Evolutionary conservation across 1,140 invertebrate species (phyloP), one percentile per base, ranked within the genome.

Genomic region (Schmidtea mediterranea): DNA sequence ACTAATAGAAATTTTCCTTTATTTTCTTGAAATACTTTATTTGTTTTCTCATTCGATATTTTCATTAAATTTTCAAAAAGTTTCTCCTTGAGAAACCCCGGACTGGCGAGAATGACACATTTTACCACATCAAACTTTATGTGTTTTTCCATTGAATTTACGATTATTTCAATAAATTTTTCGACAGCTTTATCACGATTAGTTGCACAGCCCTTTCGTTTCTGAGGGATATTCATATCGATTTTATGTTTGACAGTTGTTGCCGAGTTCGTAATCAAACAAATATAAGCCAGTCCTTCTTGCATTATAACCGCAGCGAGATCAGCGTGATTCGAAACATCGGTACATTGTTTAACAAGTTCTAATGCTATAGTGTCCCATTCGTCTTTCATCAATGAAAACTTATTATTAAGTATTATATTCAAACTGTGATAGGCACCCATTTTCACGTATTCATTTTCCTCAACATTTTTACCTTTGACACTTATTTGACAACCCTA

Each of bases 401-500:
- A 94, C 66, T 90, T 90, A 49, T 86, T 72, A 67, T 95, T 94
- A 51, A 86, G 60, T 69, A 95, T 87, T 43, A 98, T 69, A 68
- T 95, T 86, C 51, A 97, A 65, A 5, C 90, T 97, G 60, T 98
- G 90, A 69, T 97, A 97, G 52, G 87, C 87, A 49, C 87, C 87
- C 78, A 89, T 80, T 74, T 95, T 95, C 15, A 98, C 89, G 75
- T 87, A 92, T 61, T 86, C 80, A 69, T 97, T 98, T 71, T 98
- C 90, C 60, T 80, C 76, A 53, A 89, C 78, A 67, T 95, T 97
- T 59, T 80, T 73, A 2, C 84, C 48, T 19, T 49, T 41, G 24
- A 49, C 43, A 26, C 36, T 43, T 16, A 48, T 48, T 32, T 32
- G 26, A 32, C 26, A 32, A 32, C 26, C 10, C 26, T 32, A 32